Percentiles rank a stretch among this genome's conserved stretches.
Conservation (phyloP, 2,113 vertebrate genomes). For the Antechinus flavipes region DNA sequence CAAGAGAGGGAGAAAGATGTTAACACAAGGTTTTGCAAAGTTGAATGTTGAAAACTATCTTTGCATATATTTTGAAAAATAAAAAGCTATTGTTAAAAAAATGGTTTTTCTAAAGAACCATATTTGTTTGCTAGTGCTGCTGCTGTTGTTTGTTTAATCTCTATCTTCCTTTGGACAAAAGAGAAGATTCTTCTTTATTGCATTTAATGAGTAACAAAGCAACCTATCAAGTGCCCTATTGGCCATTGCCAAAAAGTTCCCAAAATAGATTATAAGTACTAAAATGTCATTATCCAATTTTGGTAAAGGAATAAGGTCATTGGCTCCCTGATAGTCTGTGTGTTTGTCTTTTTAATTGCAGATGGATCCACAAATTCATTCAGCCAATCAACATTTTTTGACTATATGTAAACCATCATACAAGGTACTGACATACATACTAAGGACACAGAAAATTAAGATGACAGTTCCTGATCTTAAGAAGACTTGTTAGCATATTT, state of each 20-base stretch:
- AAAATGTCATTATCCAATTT: background rate
- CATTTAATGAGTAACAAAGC: background rate
- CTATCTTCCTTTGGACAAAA: background rate
- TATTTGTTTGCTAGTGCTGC: background rate
- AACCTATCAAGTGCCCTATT: background rate
- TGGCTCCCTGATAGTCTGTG: background rate
- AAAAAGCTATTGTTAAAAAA: too few species aligned
- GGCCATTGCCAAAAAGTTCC: background rate
- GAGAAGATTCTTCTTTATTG: background rate
- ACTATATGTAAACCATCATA: background rate
- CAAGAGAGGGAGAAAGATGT: too few species aligned
- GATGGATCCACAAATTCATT: background rate
- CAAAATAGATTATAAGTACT: background rate
- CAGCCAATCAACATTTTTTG: constrained; percentile 18
- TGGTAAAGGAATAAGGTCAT: background rate
- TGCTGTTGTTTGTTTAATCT: background rate
- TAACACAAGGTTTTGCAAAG: too few species aligned
- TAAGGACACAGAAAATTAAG: background rate
- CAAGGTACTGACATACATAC: background rate
- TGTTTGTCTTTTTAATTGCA: background rate
- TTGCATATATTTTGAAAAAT: too few species aligned
- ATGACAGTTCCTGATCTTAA: background rate
- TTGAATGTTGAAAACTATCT: too few species aligned
- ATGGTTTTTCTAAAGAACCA: background rate
- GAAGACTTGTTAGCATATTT: background rate